Base-by-base conservation (phyloP, 2,797 vertebrate genomes). In the Scolopax bukidnonensis region DNA sequence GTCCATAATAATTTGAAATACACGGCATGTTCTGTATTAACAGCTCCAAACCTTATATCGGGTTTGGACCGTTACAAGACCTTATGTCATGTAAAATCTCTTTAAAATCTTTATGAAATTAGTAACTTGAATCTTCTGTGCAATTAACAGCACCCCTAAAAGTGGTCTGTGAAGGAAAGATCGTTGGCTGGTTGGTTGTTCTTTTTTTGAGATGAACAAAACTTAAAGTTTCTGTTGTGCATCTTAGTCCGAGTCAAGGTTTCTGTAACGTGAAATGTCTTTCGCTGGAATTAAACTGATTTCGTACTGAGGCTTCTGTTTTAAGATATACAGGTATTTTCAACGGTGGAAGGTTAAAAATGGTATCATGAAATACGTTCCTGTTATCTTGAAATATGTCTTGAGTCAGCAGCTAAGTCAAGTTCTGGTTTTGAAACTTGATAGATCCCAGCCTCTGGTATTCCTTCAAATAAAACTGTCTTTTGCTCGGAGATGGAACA, bases 381-480 rank as follows among this genome's bases (percentile, higher is more conserved):
- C 87, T 84, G 71, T 94, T 96, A 97, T 91, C 93, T 93, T 97
- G 88, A 94, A 94, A 94, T 87, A 95, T 84, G 92, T 79, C 93
- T 94, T 92, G 84, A 96, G 86, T 95, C 92, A 96, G 92, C 86
- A 84, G 77, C 86, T 89, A 90, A 96, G 86, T 94, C 84, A 89
- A 45, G 63, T 92, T 89, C 89, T 95, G 93, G 86, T 90, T 96
- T 95, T 92, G 90, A 95, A 96, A 93, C 80, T 41, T 84, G 83
- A 90, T 93, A 94, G 91, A 94, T 93, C 70, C 67, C 67, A 95
- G 86, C 75, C 85, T 82, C 93, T 91, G 93, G 90, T 95, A 95
- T 95, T 96, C 77, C 88, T 96, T 95, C 94, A 95, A 91, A 93
- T 94, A 91, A 95, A 96, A 90, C 87, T 94, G 88, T 94, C 93